Evolutionary conservation across 2,888 invertebrate genomes (phyloP).

Genomic region (Hirtodrosophila alboralis): DNA sequence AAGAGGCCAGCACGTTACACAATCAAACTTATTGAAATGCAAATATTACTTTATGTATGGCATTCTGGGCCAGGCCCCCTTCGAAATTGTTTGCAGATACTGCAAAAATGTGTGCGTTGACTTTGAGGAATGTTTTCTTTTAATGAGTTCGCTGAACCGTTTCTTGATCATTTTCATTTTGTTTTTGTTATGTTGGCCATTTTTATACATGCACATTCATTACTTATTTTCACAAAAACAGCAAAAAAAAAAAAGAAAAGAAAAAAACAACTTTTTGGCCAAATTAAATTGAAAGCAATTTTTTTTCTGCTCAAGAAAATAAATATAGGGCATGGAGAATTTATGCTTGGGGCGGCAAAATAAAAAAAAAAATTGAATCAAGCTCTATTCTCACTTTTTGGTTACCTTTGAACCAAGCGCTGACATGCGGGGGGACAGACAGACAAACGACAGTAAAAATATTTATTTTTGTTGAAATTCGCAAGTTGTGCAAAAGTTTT

Average conservation of each 20-base stretch:
- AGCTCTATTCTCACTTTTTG: constrained; percentile 9
- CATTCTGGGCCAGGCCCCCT: constrained; percentile 1
- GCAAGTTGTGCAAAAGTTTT: constrained; percentile 6
- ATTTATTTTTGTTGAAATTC: neutral
- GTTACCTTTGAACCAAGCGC: constrained; percentile 12
- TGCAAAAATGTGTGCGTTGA: constrained; percentile 21
- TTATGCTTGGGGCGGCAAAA: constrained; percentile 33
- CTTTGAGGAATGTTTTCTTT: constrained; percentile 32
- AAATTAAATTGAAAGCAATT: constrained; percentile 23
- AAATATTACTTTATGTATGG: constrained; percentile 44
- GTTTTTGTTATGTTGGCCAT: constrained; percentile 4
- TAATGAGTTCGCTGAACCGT: constrained; percentile 63
- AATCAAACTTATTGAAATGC: constrained; percentile 70
- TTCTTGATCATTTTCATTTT: constrained; percentile 18
- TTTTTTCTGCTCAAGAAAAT: constrained; percentile 5
- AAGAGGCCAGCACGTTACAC: constrained; percentile 46
- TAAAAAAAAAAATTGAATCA: constrained; percentile 13
- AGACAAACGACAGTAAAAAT: neutral
- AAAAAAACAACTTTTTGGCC: constrained; percentile 1
- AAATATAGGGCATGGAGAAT: constrained; percentile 29
- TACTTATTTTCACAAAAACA: constrained; percentile 1
- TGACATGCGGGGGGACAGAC: constrained; percentile 2
- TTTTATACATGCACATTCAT: constrained; percentile 12
- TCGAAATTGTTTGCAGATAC: constrained; percentile 9
- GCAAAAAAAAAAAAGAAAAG: neutral